A percentile compares a stretch with the other conserved stretches of the same genome.
These are phyloP conservation scores for Prietella phreatophila DNA, from an alignment of 2,113 vertebrate species.

Conservation along the genomic window DNA sequence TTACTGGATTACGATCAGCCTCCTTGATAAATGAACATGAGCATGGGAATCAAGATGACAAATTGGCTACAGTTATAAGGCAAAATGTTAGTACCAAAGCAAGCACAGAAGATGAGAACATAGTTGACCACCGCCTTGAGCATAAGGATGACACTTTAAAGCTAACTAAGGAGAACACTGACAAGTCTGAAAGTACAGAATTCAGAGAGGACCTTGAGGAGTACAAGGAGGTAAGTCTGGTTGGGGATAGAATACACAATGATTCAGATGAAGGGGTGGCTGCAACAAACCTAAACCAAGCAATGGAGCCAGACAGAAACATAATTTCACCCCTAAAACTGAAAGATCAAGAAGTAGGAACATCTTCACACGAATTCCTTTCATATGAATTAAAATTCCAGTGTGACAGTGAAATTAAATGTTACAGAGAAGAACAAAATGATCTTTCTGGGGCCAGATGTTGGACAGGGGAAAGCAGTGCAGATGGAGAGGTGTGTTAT, in stretches of 20 bases:
- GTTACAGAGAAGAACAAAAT: not conserved
- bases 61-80: not conserved
- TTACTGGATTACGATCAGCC: not conserved
- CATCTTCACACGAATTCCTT: conserved; percentile 12
- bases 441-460: not conserved
- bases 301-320: not conserved
- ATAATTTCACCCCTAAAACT: not conserved
- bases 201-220: not conserved
- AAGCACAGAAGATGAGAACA: not conserved
- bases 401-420: conserved; percentile 1
- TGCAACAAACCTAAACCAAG: not conserved
- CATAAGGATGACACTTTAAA: not conserved
- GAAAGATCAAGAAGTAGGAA: not conserved
- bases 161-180: not conserved
- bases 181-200: not conserved
- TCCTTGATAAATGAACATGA: conserved; percentile 15
- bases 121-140: not conserved
- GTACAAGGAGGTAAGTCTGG: not conserved
- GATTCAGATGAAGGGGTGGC: not conserved
- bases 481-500: not conserved
- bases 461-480: not conserved
- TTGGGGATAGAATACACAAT: not conserved
- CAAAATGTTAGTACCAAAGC: not conserved
- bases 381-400: not conserved
- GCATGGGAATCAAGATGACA: not conserved